Base-by-base conservation (phyloP, 2,888 invertebrate genomes). In the Synanthedon tipuliformis region DNA sequence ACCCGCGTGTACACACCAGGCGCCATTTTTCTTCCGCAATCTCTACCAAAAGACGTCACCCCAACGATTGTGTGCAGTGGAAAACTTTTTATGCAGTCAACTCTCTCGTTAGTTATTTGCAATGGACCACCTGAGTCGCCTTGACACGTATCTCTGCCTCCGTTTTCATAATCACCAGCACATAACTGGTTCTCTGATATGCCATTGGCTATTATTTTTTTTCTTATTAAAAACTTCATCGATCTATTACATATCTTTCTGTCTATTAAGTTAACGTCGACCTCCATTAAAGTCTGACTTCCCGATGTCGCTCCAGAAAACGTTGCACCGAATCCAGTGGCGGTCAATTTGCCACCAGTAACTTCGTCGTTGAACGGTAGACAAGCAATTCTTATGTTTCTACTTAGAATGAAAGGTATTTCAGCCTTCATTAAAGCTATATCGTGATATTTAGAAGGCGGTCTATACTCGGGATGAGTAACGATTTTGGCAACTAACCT, bases 251-350 rank as follows among this genome's bases (percentile, higher is more conserved):
- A 88, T 5, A 66, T 57, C 0, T 57, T 53, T 52, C 63, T 75
- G 7, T 75, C 62, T 2, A 88, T 69, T 0, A 76, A 56, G 55
- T 86, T 84, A 0, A 88, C 73, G n/a, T 87, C 79, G 0, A 88
- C 88, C 56, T 73, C 82, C 88, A 88, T 88, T 48, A 88, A 56
- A 0, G 87, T 87, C 57, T 81, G 78, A 56, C 88, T 88, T 0
- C 86, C 85, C 3, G 58, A 57, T 0, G 65, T 58, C 1, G 73
- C 78, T 65, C 87, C 88, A 16, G 86, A 79, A 13, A 69, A 62
- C 0, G 88, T 88, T 54, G 88, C 89, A 1, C 92, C 92, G 72
- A 91, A 93, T 4, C 92, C 93, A 40, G 89, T 89, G 0, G 90
- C 92, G 2, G 90, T 89, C 5, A 89, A 78, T 51, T 76, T 83